Conservation (phyloP, 2,797 vertebrate species). For the Erpetoichthys calabaricus region DNA sequence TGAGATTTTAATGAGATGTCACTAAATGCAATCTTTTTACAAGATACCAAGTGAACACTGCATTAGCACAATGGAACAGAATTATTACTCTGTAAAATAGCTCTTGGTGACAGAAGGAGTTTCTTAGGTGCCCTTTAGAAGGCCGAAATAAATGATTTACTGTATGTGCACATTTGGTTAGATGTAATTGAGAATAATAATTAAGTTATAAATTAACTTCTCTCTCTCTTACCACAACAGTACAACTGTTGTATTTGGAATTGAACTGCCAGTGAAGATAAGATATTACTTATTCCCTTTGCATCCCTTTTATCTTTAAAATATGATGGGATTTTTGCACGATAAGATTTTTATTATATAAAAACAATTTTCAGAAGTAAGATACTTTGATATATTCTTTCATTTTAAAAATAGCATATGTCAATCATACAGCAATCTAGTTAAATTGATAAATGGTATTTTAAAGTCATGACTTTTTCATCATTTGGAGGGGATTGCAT, state of each 20-base stretch:
- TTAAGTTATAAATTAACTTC: conserved; percentile 17
- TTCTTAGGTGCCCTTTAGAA: neutral
- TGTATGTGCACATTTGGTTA: conserved; percentile 9
- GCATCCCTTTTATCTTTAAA: too few relatives aligned
- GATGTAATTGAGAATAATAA: conserved; percentile 9
- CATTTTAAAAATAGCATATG: too few relatives aligned
- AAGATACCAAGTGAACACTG: conserved; percentile 23
- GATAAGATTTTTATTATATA: too few relatives aligned
- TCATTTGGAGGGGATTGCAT: too few relatives aligned
- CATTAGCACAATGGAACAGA: conserved; percentile 23
- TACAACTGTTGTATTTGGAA: neutral
- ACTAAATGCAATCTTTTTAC: conserved; percentile 23
- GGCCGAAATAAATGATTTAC: conserved; percentile 15
- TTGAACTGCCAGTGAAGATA: too few relatives aligned
- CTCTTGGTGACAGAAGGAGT: conserved; percentile 15
- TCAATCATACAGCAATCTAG: too few relatives aligned
- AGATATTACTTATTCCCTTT: neutral
- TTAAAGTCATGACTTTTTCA: too few relatives aligned
- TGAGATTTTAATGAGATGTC: conserved; percentile 29
- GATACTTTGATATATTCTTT: too few relatives aligned
- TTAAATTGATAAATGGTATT: too few relatives aligned
- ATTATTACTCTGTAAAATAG: conserved; percentile 21
- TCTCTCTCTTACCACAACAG: neutral
- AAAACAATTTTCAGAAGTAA: too few relatives aligned
- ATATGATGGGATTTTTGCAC: too few relatives aligned